These are phyloP conservation scores for Cyclura pinguis DNA, from an alignment of 2,797 vertebrate genomes.

Conservation along the genomic window DNA sequence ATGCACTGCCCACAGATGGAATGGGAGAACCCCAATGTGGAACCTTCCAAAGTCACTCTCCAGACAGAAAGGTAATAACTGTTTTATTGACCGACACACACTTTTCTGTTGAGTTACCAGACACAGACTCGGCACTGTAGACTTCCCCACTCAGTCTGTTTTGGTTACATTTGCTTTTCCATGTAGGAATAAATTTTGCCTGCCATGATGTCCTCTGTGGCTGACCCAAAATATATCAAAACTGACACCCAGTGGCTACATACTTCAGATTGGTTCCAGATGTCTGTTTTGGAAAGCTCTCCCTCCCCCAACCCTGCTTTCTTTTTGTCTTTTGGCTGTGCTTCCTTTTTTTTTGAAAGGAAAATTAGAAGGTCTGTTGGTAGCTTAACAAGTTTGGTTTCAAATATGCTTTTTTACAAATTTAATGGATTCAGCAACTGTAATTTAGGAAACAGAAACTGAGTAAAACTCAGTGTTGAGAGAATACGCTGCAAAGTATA, in stretches of 20 bases:
- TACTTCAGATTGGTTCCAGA: constrained; percentile 75
- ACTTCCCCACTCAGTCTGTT: constrained; percentile 46
- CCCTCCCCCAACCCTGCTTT: constrained; percentile 51
- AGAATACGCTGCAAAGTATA: constrained; percentile 29
- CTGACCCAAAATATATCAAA: constrained; percentile 75
- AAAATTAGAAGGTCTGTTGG: constrained; percentile 74
- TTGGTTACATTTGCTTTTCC: constrained; percentile 57
- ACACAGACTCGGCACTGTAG: constrained; percentile 1
- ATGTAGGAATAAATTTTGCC: constrained; percentile 58
- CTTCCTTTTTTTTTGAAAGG: constrained; percentile 75
- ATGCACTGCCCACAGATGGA: constrained; percentile 99
- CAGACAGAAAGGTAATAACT: constrained; percentile 92
- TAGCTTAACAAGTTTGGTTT: constrained; percentile 67
- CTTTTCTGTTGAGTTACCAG: constrained; percentile 45
- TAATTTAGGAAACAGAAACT: constrained; percentile 59
- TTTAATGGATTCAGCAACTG: constrained; percentile 65
- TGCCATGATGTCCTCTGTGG: constrained; percentile 33
- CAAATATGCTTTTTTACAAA: constrained; percentile 40
- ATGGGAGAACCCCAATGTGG: constrained; percentile 96
- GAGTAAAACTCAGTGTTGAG: constrained; percentile 52
- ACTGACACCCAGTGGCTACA: constrained; percentile 77
- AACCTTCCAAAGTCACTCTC: constrained; percentile 93
- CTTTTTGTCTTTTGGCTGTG: constrained; percentile 69
- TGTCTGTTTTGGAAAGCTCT: constrained; percentile 69
- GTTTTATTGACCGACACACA: constrained; percentile 25